Conservation (phyloP, 1,140 invertebrate genomes). For the Nasonia vitripennis region DNA sequence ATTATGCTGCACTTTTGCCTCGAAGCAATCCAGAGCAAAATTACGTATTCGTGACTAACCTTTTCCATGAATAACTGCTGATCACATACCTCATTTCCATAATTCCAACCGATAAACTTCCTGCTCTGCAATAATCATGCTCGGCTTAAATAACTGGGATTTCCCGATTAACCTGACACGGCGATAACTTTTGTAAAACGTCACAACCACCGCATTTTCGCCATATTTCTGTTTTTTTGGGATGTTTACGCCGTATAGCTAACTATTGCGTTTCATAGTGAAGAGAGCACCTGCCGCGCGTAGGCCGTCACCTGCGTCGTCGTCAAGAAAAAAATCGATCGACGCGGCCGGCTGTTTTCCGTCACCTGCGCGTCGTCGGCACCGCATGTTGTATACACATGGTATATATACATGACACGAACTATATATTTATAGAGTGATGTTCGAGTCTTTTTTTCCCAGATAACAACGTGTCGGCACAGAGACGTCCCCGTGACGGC, state of each 20-base stretch:
- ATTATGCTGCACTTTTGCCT: background rate
- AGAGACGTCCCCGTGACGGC: no score
- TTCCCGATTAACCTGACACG: background rate
- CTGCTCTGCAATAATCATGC: background rate
- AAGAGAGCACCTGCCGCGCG: background rate
- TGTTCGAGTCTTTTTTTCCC: no score
- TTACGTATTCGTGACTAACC: background rate
- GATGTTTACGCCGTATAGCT: no score
- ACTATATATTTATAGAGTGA: background rate
- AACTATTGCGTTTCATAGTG: no score
- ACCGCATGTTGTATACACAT: background rate
- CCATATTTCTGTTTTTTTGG: no score
- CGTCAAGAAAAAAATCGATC: conserved; percentile 12
- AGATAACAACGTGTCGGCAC: no score
- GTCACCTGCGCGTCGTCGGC: background rate
- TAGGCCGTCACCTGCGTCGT: conserved; percentile 5
- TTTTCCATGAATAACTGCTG: background rate
- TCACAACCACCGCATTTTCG: no score
- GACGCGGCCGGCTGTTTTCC: conserved; percentile 1
- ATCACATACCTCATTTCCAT: background rate
- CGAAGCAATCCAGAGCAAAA: background rate
- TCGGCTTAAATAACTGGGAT: background rate
- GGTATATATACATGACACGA: background rate
- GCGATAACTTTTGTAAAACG: background rate
- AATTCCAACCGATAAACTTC: background rate